These are phyloP conservation scores for Elachura formosa DNA, from an alignment of 2,113 vertebrate genomes.

Conservation along the genomic window DNA sequence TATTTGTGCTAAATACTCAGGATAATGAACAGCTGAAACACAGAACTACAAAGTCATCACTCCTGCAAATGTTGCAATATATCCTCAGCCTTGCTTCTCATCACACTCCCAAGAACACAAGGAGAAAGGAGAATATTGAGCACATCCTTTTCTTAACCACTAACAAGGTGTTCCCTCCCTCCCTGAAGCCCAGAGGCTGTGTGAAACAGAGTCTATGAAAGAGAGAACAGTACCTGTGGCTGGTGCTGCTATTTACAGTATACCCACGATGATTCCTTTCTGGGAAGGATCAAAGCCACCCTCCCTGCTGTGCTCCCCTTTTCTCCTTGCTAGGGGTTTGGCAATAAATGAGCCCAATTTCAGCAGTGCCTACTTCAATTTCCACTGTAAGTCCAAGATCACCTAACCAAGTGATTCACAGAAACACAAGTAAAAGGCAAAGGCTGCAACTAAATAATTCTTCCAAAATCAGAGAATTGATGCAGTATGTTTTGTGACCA, in stretches of 20 bases:
- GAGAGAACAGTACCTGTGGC: not conserved
- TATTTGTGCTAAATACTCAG: not conserved
- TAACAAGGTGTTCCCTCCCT: not conserved
- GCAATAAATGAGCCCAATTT: not conserved
- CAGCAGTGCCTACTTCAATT: not conserved
- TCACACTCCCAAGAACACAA: not conserved
- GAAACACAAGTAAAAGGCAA: not conserved
- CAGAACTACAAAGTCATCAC: not conserved
- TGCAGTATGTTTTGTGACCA: not conserved
- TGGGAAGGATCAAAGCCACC: not conserved
- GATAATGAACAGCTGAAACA: not conserved
- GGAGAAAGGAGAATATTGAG: not conserved
- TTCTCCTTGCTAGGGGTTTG: not conserved
- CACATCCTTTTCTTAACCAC: not conserved
- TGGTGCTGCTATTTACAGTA: not conserved
- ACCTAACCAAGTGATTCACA: not conserved
- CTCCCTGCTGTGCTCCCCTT: not conserved
- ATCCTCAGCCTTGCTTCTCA: not conserved
- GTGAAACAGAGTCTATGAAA: not conserved
- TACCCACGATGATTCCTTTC: not conserved
- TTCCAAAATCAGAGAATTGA: not conserved
- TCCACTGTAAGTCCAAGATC: not conserved
- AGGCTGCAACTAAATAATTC: not conserved
- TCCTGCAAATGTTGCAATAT: not conserved
- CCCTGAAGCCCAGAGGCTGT: not conserved